phyloP scores from a whole-genome alignment of 2,797 vertebrate genomes.

The Fratercula arctica region DNA sequence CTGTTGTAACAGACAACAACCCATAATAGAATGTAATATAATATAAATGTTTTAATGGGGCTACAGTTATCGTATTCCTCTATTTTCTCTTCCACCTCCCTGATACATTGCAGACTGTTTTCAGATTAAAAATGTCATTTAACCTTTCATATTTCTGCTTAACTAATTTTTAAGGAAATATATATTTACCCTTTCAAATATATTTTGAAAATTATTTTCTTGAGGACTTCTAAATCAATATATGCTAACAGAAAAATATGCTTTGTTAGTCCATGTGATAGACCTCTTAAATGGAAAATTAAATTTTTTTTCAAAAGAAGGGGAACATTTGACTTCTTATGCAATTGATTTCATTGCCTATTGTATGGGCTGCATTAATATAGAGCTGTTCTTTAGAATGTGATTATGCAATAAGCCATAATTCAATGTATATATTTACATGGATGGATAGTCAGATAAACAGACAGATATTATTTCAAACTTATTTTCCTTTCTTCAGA shows the following conservation, averaged over 20 bases:
- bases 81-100: not conserved
- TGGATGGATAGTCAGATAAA: not conserved
- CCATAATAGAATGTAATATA: not conserved
- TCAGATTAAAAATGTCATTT: not conserved
- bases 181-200: not conserved
- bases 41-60: not conserved
- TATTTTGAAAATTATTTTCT: not conserved
- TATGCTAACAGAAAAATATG: not conserved
- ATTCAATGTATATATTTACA: not conserved
- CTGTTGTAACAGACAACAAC: not conserved
- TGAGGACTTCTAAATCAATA: not conserved
- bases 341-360: not conserved
- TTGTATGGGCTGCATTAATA: not conserved
- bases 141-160: not conserved
- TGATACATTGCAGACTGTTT: not conserved
- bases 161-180: not conserved
- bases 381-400: not conserved
- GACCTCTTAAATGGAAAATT: not conserved
- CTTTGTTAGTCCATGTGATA: not conserved
- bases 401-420: not conserved
- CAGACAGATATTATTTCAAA: not conserved
- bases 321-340: not conserved
- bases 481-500: not conserved
- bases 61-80: not conserved
- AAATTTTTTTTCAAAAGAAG: not conserved